Evolutionary conservation across 2,888 invertebrate genomes (phyloP).

Genomic region (Athalia circularis): DNA sequence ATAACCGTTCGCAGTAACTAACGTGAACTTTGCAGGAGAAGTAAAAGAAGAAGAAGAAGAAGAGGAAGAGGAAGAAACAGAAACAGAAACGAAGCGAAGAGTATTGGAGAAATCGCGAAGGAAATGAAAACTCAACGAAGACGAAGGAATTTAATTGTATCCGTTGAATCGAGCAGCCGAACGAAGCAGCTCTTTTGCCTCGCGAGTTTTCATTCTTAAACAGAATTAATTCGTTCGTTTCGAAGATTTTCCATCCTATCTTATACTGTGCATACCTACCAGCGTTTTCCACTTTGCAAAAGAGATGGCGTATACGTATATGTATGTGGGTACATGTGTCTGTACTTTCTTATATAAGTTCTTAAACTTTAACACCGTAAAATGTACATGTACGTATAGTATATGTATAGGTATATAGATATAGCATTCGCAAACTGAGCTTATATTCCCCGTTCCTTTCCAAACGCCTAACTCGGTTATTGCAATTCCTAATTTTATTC

Average conservation of each 20-base stretch:
- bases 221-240: conserved; percentile 17
- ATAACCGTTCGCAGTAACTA: too few species aligned
- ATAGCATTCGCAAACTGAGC: neutral
- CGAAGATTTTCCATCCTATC: neutral
- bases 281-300: neutral
- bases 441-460: neutral
- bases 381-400: too few species aligned
- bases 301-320: neutral
- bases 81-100: neutral
- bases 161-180: conserved; percentile 15
- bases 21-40: too few species aligned
- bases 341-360: neutral
- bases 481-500: conserved; percentile 39
- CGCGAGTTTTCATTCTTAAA: conserved; percentile 20
- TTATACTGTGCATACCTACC: neutral
- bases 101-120: neutral
- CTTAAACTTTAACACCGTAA: neutral
- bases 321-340: neutral
- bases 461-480: conserved; percentile 26
- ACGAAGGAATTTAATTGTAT: conserved; percentile 40
- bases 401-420: neutral
- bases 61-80: too few species aligned
- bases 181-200: too few species aligned
- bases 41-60: too few species aligned
- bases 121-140: conserved; percentile 28